Conservation (phyloP, 2,888 invertebrate species). For the Oxycera nigricornis region DNA sequence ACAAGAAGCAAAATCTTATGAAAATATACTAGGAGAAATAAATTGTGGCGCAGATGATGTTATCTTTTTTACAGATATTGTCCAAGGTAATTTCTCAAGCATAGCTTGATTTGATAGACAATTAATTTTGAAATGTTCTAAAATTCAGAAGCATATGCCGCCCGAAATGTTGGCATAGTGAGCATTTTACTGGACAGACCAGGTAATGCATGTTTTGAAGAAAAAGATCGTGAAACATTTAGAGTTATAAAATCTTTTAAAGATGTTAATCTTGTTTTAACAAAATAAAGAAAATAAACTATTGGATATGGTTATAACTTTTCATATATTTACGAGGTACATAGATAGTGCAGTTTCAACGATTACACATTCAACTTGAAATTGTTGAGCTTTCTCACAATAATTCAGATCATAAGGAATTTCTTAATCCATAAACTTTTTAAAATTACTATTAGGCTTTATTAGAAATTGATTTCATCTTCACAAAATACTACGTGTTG, state of each 20-base stretch:
- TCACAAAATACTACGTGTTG: too few species aligned
- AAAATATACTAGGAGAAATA: slow-evolving; percentile 75
- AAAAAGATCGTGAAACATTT: slow-evolving; percentile 66
- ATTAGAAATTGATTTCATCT: too few species aligned
- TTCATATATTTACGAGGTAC: too few species aligned
- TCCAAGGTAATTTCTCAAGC: slow-evolving; percentile 80
- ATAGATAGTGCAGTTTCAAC: too few species aligned
- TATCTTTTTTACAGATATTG: slow-evolving; percentile 86
- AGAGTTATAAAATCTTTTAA: slow-evolving; percentile 69
- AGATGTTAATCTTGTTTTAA: slow-evolving; percentile 60
- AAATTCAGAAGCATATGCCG: slow-evolving; percentile 82
- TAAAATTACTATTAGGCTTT: too few species aligned
- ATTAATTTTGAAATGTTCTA: slow-evolving; percentile 42
- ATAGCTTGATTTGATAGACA: neutral
- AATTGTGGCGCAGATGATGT: slow-evolving; percentile 71
- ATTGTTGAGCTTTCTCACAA: too few species aligned
- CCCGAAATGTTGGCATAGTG: slow-evolving; percentile 74
- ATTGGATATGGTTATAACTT: too few species aligned
- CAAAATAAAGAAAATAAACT: neutral
- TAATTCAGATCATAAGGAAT: too few species aligned
- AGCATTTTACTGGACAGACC: slow-evolving; percentile 76
- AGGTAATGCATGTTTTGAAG: slow-evolving; percentile 76
- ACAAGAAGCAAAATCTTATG: slow-evolving; percentile 78
- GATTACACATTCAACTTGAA: too few species aligned
- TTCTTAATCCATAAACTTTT: too few species aligned